Evolutionary conservation across 30 jellyfish, hydroid and myxozoan genomes (phyloP).

Genomic region (Aurelia coerulea): DNA sequence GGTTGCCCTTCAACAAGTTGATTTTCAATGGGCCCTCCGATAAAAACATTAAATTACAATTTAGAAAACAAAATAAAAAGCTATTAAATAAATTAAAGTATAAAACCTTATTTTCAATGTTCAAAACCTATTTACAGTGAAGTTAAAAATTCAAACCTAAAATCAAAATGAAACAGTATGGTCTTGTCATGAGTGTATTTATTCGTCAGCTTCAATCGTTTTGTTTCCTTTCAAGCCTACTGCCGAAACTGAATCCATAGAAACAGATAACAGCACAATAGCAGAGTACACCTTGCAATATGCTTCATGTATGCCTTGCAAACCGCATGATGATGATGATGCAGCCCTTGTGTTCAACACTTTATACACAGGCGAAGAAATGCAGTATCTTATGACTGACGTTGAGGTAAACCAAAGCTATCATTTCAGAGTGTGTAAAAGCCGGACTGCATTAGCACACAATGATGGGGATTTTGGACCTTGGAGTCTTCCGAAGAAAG

Average conservation of each 20-base stretch:
- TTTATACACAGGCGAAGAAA: constrained; percentile 91
- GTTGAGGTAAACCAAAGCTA: constrained; percentile 80
- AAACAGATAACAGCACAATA: constrained; percentile 80
- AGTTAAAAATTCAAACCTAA: too few relatives aligned
- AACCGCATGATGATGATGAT: constrained; percentile 44
- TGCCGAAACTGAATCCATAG: constrained; percentile 90
- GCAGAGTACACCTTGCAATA: constrained; percentile 82
- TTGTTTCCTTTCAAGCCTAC: constrained; percentile 34
- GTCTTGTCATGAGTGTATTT: background rate
- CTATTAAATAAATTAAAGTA: too few relatives aligned
- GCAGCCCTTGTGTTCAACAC: constrained; percentile 70
- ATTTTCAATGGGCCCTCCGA: too few relatives aligned
- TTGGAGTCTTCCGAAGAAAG: constrained; percentile 93
- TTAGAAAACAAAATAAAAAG: too few relatives aligned
- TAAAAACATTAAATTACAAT: too few relatives aligned
- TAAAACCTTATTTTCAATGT: too few relatives aligned
- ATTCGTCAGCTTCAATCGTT: background rate
- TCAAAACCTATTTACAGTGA: too few relatives aligned
- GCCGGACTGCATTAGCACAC: background rate
- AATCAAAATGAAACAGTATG: too few relatives aligned
- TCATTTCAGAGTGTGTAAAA: constrained; percentile 91
- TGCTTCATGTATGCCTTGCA: constrained; percentile 41
- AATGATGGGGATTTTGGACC: constrained; percentile 84
- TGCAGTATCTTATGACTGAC: constrained; percentile 81
- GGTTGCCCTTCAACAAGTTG: too few relatives aligned